A percentile compares a stretch with the other conserved stretches of the same genome.
Evolutionary conservation across 1,140 invertebrate genomes (phyloP).

Genomic region (Hyles euphorbiae): DNA sequence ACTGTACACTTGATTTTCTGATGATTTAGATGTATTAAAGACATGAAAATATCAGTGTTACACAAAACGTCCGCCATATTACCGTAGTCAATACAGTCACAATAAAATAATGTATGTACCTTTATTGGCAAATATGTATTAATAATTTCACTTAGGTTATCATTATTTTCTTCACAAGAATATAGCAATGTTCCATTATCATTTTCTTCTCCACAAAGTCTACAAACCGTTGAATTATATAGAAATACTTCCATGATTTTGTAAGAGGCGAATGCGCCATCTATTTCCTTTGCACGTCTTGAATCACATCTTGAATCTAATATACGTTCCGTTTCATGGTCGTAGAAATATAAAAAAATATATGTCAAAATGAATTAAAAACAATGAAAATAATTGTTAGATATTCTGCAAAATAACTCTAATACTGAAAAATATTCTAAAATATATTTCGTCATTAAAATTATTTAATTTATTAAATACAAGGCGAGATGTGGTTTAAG

Average conservation of each 20-base stretch:
- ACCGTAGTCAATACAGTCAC: slow-evolving; percentile 80
- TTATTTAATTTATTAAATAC: neutral
- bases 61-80: slow-evolving; percentile 51
- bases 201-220: slow-evolving; percentile 84
- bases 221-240: slow-evolving; percentile 82
- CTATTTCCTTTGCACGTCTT: slow-evolving; percentile 43
- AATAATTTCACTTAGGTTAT: slow-evolving; percentile 78
- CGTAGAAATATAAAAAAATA: neutral
- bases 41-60: slow-evolving; percentile 47
- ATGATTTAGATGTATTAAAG: slow-evolving; percentile 23
- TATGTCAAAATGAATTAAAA: neutral
- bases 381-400: too few relatives aligned
- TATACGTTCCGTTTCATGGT: slow-evolving; percentile 8
- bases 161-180: slow-evolving; percentile 74
- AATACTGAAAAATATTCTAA: neutral
- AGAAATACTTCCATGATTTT: slow-evolving; percentile 67
- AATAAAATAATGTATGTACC: slow-evolving; percentile 74
- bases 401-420: neutral
- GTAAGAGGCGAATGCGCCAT: slow-evolving; percentile 38
- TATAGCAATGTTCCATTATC: slow-evolving; percentile 80
- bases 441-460: neutral
- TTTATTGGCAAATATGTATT: slow-evolving; percentile 84
- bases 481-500: too few relatives aligned
- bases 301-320: neutral
- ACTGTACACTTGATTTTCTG: too few relatives aligned